Conservation (phyloP, 2,888 invertebrate genomes). For the Spilarctia lutea region DNA sequence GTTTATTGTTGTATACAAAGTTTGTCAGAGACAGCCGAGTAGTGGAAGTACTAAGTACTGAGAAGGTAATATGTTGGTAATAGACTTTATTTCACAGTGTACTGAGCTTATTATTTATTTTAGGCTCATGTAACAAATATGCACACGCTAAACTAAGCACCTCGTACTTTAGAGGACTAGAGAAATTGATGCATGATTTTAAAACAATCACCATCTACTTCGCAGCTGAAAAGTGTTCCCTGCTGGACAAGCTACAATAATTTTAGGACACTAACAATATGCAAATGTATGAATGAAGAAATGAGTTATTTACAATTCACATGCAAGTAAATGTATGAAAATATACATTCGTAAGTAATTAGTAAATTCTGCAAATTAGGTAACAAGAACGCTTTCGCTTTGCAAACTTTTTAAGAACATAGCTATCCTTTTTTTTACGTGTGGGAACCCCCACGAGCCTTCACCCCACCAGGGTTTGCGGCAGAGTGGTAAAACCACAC, state of each 20-base stretch:
- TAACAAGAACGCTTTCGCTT: too few species aligned
- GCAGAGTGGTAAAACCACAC: too few species aligned
- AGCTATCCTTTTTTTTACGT: too few species aligned
- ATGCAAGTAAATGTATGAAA: too few species aligned
- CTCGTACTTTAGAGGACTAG: not conserved
- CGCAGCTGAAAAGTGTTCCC: too few species aligned
- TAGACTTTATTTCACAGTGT: not conserved
- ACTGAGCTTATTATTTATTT: not conserved
- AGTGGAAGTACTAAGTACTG: not conserved
- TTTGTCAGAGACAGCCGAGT: not conserved
- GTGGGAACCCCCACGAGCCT: too few species aligned
- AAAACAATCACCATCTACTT: not conserved
- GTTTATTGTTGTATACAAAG: not conserved
- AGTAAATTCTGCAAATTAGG: too few species aligned
- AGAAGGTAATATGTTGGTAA: not conserved
- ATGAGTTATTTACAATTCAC: not conserved
- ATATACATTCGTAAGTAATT: too few species aligned
- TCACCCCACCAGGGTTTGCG: too few species aligned
- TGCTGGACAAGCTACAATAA: too few species aligned
- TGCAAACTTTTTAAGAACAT: too few species aligned
- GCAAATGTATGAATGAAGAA: not conserved
- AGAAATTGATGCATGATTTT: not conserved
- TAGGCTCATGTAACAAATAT: not conserved
- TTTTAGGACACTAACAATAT: not conserved
- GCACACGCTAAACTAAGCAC: not conserved